Evolutionary conservation across 2,888 invertebrate species (phyloP).

Genomic region (Agrypnus murinus): DNA sequence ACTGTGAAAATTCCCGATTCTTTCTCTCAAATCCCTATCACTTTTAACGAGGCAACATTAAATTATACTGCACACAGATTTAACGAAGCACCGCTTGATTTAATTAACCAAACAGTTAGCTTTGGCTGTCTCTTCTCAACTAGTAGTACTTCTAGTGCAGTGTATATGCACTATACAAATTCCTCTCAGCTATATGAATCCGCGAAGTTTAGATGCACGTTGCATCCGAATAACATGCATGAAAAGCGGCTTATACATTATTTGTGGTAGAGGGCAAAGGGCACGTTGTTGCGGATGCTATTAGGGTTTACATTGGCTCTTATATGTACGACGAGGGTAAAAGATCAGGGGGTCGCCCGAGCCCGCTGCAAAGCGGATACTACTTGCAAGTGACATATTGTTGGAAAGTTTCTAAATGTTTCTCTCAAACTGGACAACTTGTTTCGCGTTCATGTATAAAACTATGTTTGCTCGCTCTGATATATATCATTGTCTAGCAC

Average conservation of each 20-base stretch:
- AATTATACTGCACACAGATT: constrained; percentile 32
- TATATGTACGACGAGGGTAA: constrained; percentile 16
- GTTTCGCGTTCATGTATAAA: constrained; percentile 30
- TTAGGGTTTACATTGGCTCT: constrained; percentile 24
- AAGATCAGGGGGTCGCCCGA: constrained; percentile 13
- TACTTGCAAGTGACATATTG: constrained; percentile 50
- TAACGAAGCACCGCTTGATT: constrained; percentile 38
- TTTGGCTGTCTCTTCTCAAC: too few relatives aligned
- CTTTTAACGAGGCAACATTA: constrained; percentile 26
- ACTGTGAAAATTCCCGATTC: constrained; percentile 10
- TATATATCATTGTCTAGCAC: not conserved
- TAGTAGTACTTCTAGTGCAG: too few relatives aligned
- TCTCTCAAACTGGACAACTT: constrained; percentile 50
- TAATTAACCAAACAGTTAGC: constrained; percentile 39
- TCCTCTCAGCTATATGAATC: not conserved
- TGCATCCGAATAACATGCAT: constrained; percentile 8
- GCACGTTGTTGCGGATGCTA: constrained; percentile 14
- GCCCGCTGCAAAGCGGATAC: constrained; percentile 34
- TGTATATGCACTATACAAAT: too few relatives aligned
- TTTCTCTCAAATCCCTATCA: constrained; percentile 19
- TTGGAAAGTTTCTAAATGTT: constrained; percentile 53
- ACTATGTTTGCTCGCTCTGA: constrained; percentile 16
- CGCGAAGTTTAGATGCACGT: constrained; percentile 19
- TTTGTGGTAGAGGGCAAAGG: constrained; percentile 5
- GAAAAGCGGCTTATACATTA: constrained; percentile 2